Percentiles rank a stretch among this genome's conserved stretches.
Evolutionary conservation across 2,888 invertebrate species (phyloP).

Genomic region (Lycophotia porphyrea): DNA sequence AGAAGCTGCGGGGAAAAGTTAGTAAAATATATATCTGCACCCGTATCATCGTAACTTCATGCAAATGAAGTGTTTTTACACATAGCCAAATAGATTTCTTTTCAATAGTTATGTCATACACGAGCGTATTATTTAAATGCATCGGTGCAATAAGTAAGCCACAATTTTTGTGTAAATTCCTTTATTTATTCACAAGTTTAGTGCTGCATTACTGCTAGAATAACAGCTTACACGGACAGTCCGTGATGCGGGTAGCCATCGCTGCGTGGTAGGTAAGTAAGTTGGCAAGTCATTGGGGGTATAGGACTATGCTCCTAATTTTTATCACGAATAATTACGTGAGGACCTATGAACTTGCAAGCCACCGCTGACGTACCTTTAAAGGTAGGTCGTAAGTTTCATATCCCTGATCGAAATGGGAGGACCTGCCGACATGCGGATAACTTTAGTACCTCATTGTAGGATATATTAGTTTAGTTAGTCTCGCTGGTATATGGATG

Average conservation of each 20-base stretch:
- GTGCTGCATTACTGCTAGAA: neutral
- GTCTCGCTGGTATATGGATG: neutral
- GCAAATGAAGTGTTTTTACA: neutral
- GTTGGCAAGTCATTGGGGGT: neutral
- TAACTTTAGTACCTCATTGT: neutral
- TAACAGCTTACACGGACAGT: neutral
- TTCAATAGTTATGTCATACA: constrained; percentile 35
- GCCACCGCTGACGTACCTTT: neutral
- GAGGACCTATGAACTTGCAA: neutral
- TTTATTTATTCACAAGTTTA: neutral
- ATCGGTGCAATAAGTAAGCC: constrained; percentile 19
- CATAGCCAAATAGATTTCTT: constrained; percentile 43
- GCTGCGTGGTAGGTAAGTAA: constrained; percentile 16
- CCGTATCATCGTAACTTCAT: neutral
- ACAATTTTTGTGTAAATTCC: neutral
- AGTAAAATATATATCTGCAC: neutral
- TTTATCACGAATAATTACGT: neutral
- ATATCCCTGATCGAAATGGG: neutral
- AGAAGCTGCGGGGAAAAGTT: neutral
- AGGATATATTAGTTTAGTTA: neutral
- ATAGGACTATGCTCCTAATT: neutral
- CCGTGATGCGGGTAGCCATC: neutral
- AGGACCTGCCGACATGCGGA: neutral
- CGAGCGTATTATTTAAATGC: constrained; percentile 17
- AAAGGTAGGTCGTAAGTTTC: neutral